A percentile compares a stretch with the other conserved stretches of the same genome.
These are phyloP conservation scores for Tridacna crocea DNA, from an alignment of 2,888 invertebrate genomes.

Conservation along the genomic window DNA sequence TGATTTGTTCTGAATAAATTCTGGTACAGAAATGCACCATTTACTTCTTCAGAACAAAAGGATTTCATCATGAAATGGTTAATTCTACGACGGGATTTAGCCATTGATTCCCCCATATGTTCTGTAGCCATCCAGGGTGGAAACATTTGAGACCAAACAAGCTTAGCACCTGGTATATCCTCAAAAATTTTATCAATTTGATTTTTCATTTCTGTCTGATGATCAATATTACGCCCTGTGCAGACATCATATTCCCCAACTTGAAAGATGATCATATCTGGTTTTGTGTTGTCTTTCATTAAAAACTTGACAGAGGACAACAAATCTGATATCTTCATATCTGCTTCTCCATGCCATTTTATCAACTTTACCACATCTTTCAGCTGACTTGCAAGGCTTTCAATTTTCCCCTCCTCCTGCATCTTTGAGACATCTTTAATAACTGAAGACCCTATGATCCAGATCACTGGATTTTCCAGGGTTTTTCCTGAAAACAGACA, in stretches of 20 bases:
- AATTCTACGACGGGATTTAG: constrained; percentile 45
- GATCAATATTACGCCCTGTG: constrained; percentile 35
- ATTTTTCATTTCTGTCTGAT: constrained; percentile 27
- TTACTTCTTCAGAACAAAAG: constrained; percentile 45
- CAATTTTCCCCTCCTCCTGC: constrained; percentile 19
- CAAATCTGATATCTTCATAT: constrained; percentile 46
- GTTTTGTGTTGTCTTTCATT: constrained; percentile 34
- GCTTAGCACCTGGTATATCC: constrained; percentile 43
- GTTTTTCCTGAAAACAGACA: constrained; percentile 34
- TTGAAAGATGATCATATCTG: constrained; percentile 52
- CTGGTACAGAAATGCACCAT: constrained; percentile 48
- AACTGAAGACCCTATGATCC: constrained; percentile 54
- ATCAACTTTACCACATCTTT: constrained; percentile 34
- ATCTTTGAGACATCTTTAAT: constrained; percentile 40
- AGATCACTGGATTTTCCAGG: constrained; percentile 44
- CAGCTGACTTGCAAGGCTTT: constrained; percentile 25
- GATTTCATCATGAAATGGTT: constrained; percentile 45
- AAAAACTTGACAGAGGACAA: constrained; percentile 37
- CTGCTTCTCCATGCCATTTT: constrained; percentile 39
- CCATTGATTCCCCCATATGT: constrained; percentile 22
- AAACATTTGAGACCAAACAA: constrained; percentile 48
- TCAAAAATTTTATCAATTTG: constrained; percentile 35
- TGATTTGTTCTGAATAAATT: constrained; percentile 30
- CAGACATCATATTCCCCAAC: constrained; percentile 52
- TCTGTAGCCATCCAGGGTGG: constrained; percentile 43